These are phyloP conservation scores for Calameuta filiformis DNA, from an alignment of 2,888 invertebrate genomes.

Conservation along the genomic window DNA sequence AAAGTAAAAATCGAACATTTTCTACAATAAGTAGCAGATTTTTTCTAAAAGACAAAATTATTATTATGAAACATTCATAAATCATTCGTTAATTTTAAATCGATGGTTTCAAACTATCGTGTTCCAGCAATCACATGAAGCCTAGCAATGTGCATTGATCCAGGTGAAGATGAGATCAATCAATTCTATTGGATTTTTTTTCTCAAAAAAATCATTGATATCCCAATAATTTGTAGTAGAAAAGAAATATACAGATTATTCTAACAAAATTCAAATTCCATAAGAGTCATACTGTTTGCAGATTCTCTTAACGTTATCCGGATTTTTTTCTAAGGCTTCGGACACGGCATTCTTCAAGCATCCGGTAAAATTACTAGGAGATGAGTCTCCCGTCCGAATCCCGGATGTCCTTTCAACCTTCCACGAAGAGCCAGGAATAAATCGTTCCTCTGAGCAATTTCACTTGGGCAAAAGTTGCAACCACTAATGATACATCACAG, in stretches of 20 bases:
- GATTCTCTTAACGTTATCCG: background rate
- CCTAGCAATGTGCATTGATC: background rate
- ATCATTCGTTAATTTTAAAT: background rate
- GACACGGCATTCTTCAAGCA: background rate
- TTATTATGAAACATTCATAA: background rate
- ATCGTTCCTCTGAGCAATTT: slow-evolving; percentile 2
- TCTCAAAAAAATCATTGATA: background rate
- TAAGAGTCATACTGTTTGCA: background rate
- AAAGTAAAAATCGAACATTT: background rate
- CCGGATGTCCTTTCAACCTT: background rate
- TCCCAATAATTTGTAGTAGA: background rate
- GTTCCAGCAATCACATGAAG: background rate
- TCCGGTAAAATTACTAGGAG: background rate
- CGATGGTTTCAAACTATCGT: background rate
- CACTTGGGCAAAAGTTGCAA: background rate
- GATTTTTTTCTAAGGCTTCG: background rate
- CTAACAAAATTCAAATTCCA: background rate
- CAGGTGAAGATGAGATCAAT: background rate
- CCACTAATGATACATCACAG: background rate
- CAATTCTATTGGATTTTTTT: background rate
- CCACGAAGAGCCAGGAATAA: background rate
- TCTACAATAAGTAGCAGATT: background rate
- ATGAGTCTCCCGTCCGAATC: background rate
- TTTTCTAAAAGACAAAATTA: background rate
- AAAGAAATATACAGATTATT: background rate